phyloP scores from a whole-genome alignment of 2,113 vertebrate genomes.

The Tenrec ecaudatus region DNA sequence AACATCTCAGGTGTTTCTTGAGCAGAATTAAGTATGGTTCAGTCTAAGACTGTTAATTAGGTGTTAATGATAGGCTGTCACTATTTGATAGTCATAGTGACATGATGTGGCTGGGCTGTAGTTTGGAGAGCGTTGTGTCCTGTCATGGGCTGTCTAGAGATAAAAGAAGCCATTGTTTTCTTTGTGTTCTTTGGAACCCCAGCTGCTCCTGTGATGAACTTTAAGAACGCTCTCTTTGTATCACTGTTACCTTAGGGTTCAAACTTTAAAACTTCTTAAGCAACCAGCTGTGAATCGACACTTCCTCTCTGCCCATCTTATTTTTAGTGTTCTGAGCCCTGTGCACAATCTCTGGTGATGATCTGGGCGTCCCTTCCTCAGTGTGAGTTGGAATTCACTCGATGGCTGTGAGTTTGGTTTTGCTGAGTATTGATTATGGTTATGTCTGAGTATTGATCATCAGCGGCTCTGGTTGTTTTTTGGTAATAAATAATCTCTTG shows the following conservation, averaged over 20 bases:
- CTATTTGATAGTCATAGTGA: slow-evolving; percentile 75
- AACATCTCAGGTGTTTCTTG: slow-evolving; percentile 63
- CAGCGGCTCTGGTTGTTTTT: neutral
- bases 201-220: neutral
- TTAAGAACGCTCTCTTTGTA: slow-evolving; percentile 24
- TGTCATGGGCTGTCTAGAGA: slow-evolving; percentile 65
- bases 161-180: slow-evolving; percentile 79
- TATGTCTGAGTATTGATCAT: neutral
- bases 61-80: slow-evolving; percentile 78
- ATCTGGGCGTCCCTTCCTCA: accelerated
- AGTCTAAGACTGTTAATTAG: slow-evolving; percentile 75
- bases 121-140: slow-evolving; percentile 80
- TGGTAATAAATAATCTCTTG: neutral
- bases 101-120: slow-evolving; percentile 81
- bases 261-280: slow-evolving; percentile 25
- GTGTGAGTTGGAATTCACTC: too few relatives aligned
- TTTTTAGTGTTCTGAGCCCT: slow-evolving; percentile 28
- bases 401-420: too few relatives aligned
- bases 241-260: neutral
- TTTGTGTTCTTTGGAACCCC: slow-evolving; percentile 59
- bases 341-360: neutral
- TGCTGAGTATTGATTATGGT: neutral
- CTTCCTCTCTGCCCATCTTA: slow-evolving; percentile 37
- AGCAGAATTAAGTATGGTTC: slow-evolving; percentile 68
- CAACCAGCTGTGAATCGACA: slow-evolving; percentile 62